Evolutionary conservation across 2,797 vertebrate genomes (phyloP).

Genomic region (Argya squamiceps): DNA sequence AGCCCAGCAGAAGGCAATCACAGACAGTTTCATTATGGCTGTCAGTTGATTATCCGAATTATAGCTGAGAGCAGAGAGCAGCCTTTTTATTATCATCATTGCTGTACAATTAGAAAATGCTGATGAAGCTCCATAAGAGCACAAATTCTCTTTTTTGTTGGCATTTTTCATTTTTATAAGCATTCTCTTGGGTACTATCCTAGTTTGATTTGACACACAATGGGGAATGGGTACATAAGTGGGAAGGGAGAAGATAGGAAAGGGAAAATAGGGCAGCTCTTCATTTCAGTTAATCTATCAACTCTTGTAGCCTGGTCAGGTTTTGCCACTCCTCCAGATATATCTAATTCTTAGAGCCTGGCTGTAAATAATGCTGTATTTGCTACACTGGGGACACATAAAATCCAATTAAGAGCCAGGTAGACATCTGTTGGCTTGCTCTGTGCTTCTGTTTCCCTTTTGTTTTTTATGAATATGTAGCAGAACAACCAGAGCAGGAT

Average conservation of each 20-base stretch:
- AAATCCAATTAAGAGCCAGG: constrained; percentile 59
- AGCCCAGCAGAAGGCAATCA: constrained; percentile 47
- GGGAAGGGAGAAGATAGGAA: not conserved
- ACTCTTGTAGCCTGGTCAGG: not conserved
- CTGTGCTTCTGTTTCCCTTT: constrained; percentile 61
- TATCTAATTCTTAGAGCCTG: constrained; percentile 59
- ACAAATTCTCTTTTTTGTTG: not conserved
- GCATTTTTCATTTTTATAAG: constrained; percentile 3
- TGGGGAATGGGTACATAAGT: not conserved
- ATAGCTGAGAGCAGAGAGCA: constrained; percentile 41
- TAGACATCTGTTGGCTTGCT: constrained; percentile 60
- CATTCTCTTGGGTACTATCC: not conserved
- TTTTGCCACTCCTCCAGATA: constrained; percentile 51
- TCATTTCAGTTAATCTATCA: not conserved
- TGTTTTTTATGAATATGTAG: constrained; percentile 18
- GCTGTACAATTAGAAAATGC: constrained; percentile 45
- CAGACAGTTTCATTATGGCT: constrained; percentile 41
- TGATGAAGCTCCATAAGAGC: not conserved
- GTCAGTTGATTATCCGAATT: constrained; percentile 53
- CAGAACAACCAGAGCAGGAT: constrained; percentile 55
- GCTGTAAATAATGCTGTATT: constrained; percentile 46
- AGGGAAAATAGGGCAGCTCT: not conserved
- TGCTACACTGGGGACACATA: constrained; percentile 37
- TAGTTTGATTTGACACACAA: not conserved
- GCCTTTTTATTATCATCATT: constrained; percentile 53